Percentiles rank a stretch among this genome's conserved stretches.
Evolutionary conservation across 2,797 vertebrate species (phyloP).

Genomic region (Myripristis murdjan): DNA sequence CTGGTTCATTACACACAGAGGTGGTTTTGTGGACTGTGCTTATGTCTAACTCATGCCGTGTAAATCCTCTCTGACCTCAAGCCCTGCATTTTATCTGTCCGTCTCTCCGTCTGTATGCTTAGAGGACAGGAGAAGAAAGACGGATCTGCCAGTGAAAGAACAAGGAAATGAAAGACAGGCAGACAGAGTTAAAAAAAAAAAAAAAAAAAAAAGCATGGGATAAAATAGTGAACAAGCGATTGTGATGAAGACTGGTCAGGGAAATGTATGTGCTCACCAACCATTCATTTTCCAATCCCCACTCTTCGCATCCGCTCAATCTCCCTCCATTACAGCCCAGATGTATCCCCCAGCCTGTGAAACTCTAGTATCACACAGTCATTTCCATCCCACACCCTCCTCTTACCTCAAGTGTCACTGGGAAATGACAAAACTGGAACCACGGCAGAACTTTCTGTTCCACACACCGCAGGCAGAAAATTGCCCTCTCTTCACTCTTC

Average conservation of each 20-base stretch:
- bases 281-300: conserved; percentile 76
- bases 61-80: conserved; percentile 31
- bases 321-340: conserved; percentile 69
- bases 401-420: conserved; percentile 68
- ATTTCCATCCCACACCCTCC: conserved; percentile 69
- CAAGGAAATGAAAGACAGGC: conserved; percentile 25
- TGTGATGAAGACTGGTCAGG: conserved; percentile 57
- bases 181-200: conserved; percentile 28
- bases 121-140: conserved; percentile 20
- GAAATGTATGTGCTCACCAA: conserved; percentile 67
- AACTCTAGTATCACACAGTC: conserved; percentile 53
- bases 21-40: conserved; percentile 3
- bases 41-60: conserved; percentile 8
- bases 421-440: conserved; percentile 75
- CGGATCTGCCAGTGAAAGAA: conserved; percentile 33
- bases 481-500: conserved; percentile 67
- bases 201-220: conserved; percentile 57
- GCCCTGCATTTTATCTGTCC: conserved; percentile 1
- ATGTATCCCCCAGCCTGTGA: conserved; percentile 55
- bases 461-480: conserved; percentile 63
- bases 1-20: conserved; percentile 11
- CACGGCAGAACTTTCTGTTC: conserved; percentile 73
- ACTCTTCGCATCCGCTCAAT: conserved; percentile 76
- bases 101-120: conserved; percentile 17
- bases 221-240: conserved; percentile 65